These are phyloP conservation scores for Gephyroberyx darwinii DNA, from an alignment of 2,797 vertebrate species.

Conservation along the genomic window DNA sequence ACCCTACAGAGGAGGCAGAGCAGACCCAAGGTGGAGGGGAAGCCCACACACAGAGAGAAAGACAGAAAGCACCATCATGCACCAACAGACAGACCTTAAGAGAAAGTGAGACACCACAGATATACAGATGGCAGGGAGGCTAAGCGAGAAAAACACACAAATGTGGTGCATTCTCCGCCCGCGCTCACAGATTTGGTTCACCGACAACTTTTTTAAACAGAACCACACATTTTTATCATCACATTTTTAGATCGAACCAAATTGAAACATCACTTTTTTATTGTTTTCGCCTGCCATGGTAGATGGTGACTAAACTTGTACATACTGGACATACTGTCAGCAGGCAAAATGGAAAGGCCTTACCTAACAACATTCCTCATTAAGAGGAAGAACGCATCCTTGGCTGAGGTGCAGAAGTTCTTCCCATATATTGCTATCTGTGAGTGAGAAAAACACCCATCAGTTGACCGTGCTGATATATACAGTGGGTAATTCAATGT, in stretches of 20 bases:
- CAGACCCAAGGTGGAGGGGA: slow-evolving; percentile 20
- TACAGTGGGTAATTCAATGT: background rate
- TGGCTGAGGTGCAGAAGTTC: slow-evolving; percentile 94
- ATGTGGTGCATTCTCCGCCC: too few species aligned
- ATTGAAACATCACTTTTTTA: too few species aligned
- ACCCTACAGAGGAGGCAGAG: slow-evolving; percentile 80
- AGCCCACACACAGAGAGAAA: slow-evolving; percentile 19
- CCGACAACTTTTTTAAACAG: too few species aligned
- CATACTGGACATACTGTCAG: too few species aligned
- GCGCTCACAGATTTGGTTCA: too few species aligned
- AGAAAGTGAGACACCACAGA: background rate
- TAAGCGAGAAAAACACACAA: background rate
- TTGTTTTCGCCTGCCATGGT: too few species aligned
- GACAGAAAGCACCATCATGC: background rate
- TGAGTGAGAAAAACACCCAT: slow-evolving; percentile 41
- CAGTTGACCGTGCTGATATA: background rate
- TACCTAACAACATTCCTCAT: slow-evolving; percentile 97
- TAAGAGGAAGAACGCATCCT: slow-evolving; percentile 92
- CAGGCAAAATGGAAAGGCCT: slow-evolving; percentile 28
- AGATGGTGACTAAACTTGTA: too few species aligned
- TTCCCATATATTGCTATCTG: slow-evolving; percentile 97
- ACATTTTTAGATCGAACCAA: too few species aligned
- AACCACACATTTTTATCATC: too few species aligned
- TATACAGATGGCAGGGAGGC: background rate
- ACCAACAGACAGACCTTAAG: background rate